Evolutionary conservation across 2,113 vertebrate species (phyloP), one percentile per base, ranked within the genome.

Genomic region (Parus major): DNA sequence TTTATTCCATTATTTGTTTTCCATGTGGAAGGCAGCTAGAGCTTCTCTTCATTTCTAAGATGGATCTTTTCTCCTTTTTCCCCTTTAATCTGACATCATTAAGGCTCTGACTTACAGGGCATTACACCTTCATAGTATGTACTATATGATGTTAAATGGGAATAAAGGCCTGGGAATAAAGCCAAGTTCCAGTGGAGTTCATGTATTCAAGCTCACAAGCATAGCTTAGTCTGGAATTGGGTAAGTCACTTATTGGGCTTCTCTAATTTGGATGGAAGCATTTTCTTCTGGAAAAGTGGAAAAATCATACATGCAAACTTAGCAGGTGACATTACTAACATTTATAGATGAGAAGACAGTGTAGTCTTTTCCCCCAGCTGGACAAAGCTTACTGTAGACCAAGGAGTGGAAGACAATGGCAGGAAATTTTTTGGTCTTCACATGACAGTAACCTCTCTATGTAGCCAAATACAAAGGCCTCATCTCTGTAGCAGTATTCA

Each of bases 31-130:
- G 50, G 59, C 55, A 93, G 63, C 46, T 88, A 90, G 41, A 72
- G 13, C 27, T 86, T 73, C 33, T 83, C 10, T 28, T 77, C 66
- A 52, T 77, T 80, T 77, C 52, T 33, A 86, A 71, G 19, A 88
- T 25, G 13, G 68, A 78, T 64, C 61, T 83, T 92, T 81, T 79
- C 55, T 66, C 60, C 12, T 1, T 83, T 80, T 88, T 22, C 33
- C 47, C 23, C 13, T 94, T 94, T 82, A 88, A 88, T 77, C 44
- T 93, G 79, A 83, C 64, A 90, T 88, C 42, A 85, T 86, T 90
- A 90, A 44, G 20, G 61, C 91, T 78, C 86, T 8, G 4, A 64
- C 50, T 88, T 86, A 70, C 36, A 72, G 20, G 52, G 28, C 68
- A 81, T 88, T 91, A 68, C 81, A 93, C 73, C 52, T 44, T 95